A percentile compares a stretch with the other conserved stretches of the same genome.
phyloP scores from a whole-genome alignment of 1,140 invertebrate genomes.

The Sinonovacula constricta region DNA sequence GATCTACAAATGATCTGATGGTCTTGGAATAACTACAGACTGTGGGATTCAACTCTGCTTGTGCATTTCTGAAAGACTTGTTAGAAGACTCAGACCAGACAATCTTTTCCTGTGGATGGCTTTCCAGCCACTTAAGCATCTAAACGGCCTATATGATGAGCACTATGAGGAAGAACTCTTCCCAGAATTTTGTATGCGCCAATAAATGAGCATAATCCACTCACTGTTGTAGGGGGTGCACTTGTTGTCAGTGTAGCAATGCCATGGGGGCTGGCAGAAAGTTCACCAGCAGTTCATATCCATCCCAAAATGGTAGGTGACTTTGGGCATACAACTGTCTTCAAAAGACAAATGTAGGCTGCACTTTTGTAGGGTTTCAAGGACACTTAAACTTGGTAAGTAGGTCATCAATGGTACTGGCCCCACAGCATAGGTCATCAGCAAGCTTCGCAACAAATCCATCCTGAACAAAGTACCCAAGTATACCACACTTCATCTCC shows the following conservation, averaged over 20 bases:
- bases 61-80: slow-evolving; percentile 13
- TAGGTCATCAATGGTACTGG: slow-evolving; percentile 15
- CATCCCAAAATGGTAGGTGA: slow-evolving; percentile 51
- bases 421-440: slow-evolving; percentile 34
- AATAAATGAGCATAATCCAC: slow-evolving; percentile 41
- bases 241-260: slow-evolving; percentile 36
- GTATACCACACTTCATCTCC: slow-evolving; percentile 29
- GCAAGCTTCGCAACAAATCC: no score
- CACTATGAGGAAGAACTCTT: slow-evolving; percentile 47
- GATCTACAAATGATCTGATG: background rate
- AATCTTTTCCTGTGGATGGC: slow-evolving; percentile 26
- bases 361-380: slow-evolving; percentile 21
- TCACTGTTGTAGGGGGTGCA: slow-evolving; percentile 38
- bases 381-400: no score
- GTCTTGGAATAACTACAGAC: slow-evolving; percentile 37
- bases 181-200: slow-evolving; percentile 54
- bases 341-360: slow-evolving; percentile 24
- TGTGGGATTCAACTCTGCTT: slow-evolving; percentile 3
- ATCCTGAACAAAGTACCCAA: slow-evolving; percentile 49
- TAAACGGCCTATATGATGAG: background rate
- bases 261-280: slow-evolving; percentile 53
- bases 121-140: slow-evolving; percentile 21
- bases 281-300: slow-evolving; percentile 33
- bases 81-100: slow-evolving; percentile 7
- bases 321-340: slow-evolving; percentile 49